These are phyloP conservation scores for Rhamphomyia laevipes DNA, from an alignment of 2,888 invertebrate species.

Conservation along the genomic window DNA sequence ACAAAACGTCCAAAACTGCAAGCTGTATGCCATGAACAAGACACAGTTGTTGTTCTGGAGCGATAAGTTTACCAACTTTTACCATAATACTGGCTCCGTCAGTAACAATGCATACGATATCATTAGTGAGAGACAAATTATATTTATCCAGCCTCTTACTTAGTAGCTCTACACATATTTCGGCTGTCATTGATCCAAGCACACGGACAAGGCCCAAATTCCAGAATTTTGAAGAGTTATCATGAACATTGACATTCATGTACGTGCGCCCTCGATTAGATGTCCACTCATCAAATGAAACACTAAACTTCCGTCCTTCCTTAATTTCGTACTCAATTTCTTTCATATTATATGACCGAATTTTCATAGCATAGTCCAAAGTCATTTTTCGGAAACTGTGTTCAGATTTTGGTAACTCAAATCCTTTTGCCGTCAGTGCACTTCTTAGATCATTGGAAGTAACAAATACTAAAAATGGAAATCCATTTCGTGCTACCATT, in stretches of 20 bases:
- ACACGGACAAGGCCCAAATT: slow-evolving; percentile 3
- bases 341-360: not conserved
- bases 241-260: slow-evolving; percentile 6
- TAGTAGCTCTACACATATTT: slow-evolving; percentile 1
- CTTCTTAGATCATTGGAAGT: slow-evolving; percentile 3
- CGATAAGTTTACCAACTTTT: slow-evolving; percentile 3
- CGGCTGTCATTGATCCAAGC: slow-evolving; percentile 1
- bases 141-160: not conserved
- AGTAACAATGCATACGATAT: not conserved
- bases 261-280: slow-evolving; percentile 2
- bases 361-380: slow-evolving; percentile 1
- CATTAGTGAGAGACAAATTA: not conserved
- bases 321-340: not conserved
- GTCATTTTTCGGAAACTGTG: slow-evolving; percentile 1
- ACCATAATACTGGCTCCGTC: not conserved
- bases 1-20: slow-evolving; percentile 2
- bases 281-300: slow-evolving; percentile 7
- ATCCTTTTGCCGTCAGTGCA: slow-evolving; percentile 1
- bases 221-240: not conserved
- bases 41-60: slow-evolving; percentile 2
- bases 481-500: slow-evolving; percentile 4
- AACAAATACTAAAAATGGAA: slow-evolving; percentile 3
- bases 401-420: slow-evolving; percentile 3
- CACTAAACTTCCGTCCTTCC: not conserved
- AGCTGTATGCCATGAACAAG: slow-evolving; percentile 1